phyloP scores from a whole-genome alignment of 1,140 invertebrate species.

The Sogatella furcifera region DNA sequence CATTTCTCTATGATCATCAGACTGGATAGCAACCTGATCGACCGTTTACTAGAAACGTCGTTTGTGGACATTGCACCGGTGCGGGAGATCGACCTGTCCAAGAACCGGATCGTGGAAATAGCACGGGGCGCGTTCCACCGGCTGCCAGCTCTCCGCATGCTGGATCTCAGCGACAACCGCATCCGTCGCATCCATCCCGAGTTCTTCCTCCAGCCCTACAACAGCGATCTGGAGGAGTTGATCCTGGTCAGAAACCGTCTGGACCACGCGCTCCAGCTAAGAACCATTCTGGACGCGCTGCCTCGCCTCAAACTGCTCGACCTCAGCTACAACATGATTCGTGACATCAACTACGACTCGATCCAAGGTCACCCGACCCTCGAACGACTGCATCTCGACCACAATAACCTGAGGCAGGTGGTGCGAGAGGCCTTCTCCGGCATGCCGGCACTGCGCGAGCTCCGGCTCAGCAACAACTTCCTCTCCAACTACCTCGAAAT shows the following conservation, averaged over 20 bases:
- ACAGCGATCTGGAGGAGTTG: conserved; percentile 60
- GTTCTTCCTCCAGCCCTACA: conserved; percentile 52
- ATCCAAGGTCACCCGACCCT: conserved; percentile 64
- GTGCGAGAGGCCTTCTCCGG: conserved; percentile 63
- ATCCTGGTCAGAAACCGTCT: conserved; percentile 64
- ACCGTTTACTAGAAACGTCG: conserved; percentile 56
- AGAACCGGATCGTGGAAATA: conserved; percentile 63
- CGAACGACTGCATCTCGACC: conserved; percentile 67
- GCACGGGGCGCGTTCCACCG: conserved; percentile 66
- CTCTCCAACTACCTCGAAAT: conserved; percentile 44
- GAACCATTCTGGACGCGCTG: conserved; percentile 58
- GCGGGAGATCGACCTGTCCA: conserved; percentile 53
- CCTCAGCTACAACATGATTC: conserved; percentile 34
- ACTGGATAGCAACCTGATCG: conserved; percentile 58
- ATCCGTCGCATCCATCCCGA: conserved; percentile 68
- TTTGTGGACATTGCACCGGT: conserved; percentile 69
- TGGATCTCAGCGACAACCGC: conserved; percentile 68
- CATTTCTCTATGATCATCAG: conserved; percentile 24
- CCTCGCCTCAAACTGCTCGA: conserved; percentile 36
- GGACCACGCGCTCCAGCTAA: conserved; percentile 54
- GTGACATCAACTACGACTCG: conserved; percentile 60
- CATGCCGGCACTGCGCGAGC: conserved; percentile 69
- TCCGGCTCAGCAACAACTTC: conserved; percentile 68
- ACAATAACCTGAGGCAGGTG: conserved; percentile 60
- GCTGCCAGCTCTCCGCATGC: conserved; percentile 54